Base-by-base conservation (phyloP, 2,113 vertebrate genomes). In the Catagonus wagneri region DNA sequence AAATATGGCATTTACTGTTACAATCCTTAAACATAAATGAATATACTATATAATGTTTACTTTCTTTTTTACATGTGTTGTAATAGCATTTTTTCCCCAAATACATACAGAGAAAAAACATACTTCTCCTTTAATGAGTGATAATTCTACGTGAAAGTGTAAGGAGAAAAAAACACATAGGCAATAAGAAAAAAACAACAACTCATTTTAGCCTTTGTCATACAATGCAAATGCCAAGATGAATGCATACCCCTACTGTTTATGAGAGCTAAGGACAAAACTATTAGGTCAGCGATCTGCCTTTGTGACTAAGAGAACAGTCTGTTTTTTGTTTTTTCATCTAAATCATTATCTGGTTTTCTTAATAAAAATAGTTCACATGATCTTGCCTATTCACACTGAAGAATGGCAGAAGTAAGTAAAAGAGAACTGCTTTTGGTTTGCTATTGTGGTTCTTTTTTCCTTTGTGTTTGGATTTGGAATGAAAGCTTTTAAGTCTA, bases 361-460 rank as follows among this genome's bases (percentile, higher is more conserved):
- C 63, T 89, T 90, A 27, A 87, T 66, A 97, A 91, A 89, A 93
- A 76, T n/a, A 23, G 17, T 95, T 94, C 39, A 44, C 13, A 81
- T 74, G 88, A 85, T 74, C 6, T 7, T 80, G 56, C 17, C 27
- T 36, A 90, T 88, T 93, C 44, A 90, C 12, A 32, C 23, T 65
- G 19, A 90, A 96, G 65, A 92, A 95, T 80, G 50, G 17, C 15
- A 84, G 34, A 84, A 89, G 16, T 22, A 95, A 85, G 36, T 72
- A 83, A 95, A 95, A 94, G 76, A 36, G 39, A 88, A 78, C 27
- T 95, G 60, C 27, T 87, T 90, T 88, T 94, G 88, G 39, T 63
- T 90, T 85, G 65, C 80, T 74, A 75, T 93, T 92, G 32, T 81
- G 63, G 60, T 94, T 89, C 9, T 52, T 76, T 91, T 25, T 3